Percentiles rank a stretch among this genome's conserved stretches.
Conservation (phyloP, 1,140 invertebrate species). For the Pseudachorutes palmiensis region DNA sequence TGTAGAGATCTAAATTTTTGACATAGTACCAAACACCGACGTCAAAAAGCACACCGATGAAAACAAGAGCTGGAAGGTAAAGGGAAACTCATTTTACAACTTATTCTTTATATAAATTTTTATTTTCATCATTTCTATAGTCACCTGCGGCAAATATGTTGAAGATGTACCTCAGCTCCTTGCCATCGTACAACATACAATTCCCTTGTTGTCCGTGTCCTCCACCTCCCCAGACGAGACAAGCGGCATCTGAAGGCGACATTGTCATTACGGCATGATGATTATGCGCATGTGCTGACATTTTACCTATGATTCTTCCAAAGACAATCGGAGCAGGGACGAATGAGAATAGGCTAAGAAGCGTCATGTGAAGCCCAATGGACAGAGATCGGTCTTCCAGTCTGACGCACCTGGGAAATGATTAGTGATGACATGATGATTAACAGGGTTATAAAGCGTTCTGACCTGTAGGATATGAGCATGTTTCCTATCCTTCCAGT, state of each 20-base stretch:
- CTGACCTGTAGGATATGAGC: conserved; percentile 30
- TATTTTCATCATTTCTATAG: conserved; percentile 16
- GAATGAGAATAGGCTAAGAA: conserved; percentile 53
- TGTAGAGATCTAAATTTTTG: conserved; percentile 25
- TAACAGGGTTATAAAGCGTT: too few species aligned
- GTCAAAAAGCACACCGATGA: conserved; percentile 25
- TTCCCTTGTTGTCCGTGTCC: conserved; percentile 61
- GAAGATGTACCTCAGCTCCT: conserved; percentile 53
- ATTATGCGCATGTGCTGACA: too few species aligned
- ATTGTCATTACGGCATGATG: conserved; percentile 7
- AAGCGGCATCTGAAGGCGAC: conserved; percentile 51
- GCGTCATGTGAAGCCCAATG: conserved; percentile 53
- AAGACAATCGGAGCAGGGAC: conserved; percentile 63
- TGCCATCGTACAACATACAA: conserved; percentile 61
- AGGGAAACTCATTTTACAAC: background rate
- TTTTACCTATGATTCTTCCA: conserved; percentile 56
- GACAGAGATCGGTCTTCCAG: conserved; percentile 55
- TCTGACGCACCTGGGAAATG: conserved; percentile 48
- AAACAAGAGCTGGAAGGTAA: conserved; percentile 18
- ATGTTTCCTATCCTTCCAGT: conserved; percentile 28
- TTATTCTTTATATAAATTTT: background rate
- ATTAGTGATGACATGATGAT: background rate
- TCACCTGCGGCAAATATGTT: conserved; percentile 57
- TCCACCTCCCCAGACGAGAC: conserved; percentile 62
- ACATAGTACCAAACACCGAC: conserved; percentile 24